Percentiles rank a stretch among this genome's conserved stretches.
Evolutionary conservation across 2,797 vertebrate genomes (phyloP).

Genomic region (Sebastes hubbsi): DNA sequence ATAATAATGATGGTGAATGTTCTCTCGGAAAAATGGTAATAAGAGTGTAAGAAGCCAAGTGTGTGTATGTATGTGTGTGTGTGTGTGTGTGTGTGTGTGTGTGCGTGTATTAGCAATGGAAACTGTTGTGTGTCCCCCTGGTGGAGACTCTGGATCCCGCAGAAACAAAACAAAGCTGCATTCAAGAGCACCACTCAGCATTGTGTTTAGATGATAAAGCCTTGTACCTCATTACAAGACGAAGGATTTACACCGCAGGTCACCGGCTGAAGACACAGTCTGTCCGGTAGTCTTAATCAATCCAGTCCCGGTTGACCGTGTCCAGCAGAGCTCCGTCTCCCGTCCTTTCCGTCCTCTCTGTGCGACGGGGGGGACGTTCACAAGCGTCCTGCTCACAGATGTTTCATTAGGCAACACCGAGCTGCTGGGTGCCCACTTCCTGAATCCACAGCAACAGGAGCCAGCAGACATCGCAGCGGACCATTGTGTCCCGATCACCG

Average conservation of each 20-base stretch:
- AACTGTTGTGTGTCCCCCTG: conserved; percentile 28
- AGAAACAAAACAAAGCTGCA: conserved; percentile 30
- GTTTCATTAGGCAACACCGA: not conserved
- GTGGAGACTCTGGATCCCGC: not conserved
- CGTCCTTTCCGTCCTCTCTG: no score
- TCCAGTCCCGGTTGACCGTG: not conserved
- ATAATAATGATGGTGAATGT: no score
- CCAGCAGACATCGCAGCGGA: not conserved
- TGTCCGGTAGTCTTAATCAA: fast-evolving
- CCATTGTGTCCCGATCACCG: no score
- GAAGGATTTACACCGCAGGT: fast-evolving
- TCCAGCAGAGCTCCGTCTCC: fast-evolving
- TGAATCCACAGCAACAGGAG: conserved; percentile 48
- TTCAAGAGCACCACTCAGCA: conserved; percentile 21
- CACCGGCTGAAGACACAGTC: fast-evolving
- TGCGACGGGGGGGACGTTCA: conserved; percentile 4
- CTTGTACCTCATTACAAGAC: fast-evolving
- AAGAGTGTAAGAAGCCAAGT: not conserved
- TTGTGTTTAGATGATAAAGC: fast-evolving
- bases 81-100: no score
- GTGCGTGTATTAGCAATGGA: not conserved
- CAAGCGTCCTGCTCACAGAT: not conserved
- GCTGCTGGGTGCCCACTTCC: conserved; percentile 48
- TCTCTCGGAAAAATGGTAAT: not conserved
- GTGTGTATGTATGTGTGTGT: no score